Percentiles rank a stretch among this genome's conserved stretches.
Evolutionary conservation across 2,113 vertebrate species (phyloP).

Genomic region (Chamaetylas fuelleborni): DNA sequence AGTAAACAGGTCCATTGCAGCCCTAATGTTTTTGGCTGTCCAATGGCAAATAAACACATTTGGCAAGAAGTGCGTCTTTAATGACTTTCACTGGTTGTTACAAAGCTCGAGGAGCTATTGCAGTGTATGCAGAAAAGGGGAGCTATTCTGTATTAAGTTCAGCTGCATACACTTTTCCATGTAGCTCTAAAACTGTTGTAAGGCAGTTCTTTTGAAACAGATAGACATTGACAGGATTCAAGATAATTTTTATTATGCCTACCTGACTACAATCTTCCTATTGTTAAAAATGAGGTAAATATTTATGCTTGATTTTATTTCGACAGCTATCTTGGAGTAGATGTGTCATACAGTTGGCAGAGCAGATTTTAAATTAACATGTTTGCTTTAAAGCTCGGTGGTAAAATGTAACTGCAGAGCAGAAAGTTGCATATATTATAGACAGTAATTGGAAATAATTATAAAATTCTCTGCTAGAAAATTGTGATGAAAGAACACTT

Average conservation of each 20-base stretch:
- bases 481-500: constrained; percentile 25
- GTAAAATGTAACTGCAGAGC: constrained; percentile 15
- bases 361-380: constrained; percentile 63
- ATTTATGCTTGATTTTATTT: constrained; percentile 72
- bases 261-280: constrained; percentile 39
- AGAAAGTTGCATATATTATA: constrained; percentile 17
- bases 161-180: neutral
- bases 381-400: constrained; percentile 41
- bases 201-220: constrained; percentile 32
- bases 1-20: constrained; percentile 40
- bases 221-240: constrained; percentile 58
- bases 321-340: constrained; percentile 56
- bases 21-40: constrained; percentile 42
- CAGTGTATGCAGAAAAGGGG: neutral
- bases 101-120: neutral
- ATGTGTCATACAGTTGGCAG: constrained; percentile 41
- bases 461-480: constrained; percentile 1
- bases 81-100: neutral
- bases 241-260: constrained; percentile 60
- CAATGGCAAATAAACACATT: constrained; percentile 44
- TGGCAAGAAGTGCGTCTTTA: constrained; percentile 42
- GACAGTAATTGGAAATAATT: constrained; percentile 34
- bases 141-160: neutral
- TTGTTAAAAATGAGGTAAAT: constrained; percentile 72
- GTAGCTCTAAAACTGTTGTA: constrained; percentile 9